These are phyloP conservation scores for Chaitophorus viminalis DNA, from an alignment of 2,888 invertebrate species.

Conservation along the genomic window DNA sequence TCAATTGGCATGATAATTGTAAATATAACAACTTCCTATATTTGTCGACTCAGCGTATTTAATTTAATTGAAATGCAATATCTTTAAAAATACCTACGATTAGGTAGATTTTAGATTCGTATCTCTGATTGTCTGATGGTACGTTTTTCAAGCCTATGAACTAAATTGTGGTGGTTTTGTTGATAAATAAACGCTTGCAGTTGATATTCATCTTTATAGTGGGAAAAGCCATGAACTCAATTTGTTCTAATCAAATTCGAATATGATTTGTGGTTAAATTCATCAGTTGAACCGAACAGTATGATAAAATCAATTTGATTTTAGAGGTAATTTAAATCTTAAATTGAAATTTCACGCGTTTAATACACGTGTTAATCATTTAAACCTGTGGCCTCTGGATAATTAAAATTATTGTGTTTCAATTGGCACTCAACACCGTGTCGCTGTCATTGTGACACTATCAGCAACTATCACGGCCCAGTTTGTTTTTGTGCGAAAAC, in stretches of 20 bases:
- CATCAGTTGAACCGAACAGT: not conserved
- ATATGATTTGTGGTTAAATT: not conserved
- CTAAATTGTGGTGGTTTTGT: too few relatives aligned
- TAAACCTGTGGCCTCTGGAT: not conserved
- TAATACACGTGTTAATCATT: not conserved
- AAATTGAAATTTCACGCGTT: conserved; percentile 6
- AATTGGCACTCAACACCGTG: not conserved
- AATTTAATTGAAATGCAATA: not conserved
- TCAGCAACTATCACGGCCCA: not conserved
- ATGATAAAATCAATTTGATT: conserved; percentile 15
- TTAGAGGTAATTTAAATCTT: not conserved
- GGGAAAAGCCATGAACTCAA: conserved; percentile 2
- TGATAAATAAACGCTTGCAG: too few relatives aligned
- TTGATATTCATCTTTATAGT: too few relatives aligned
- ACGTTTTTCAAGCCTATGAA: too few relatives aligned
- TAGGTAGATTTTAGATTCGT: not conserved
- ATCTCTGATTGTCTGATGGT: too few relatives aligned
- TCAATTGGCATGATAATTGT: not conserved
- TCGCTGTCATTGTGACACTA: conserved; percentile 28
- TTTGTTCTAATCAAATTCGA: not conserved
- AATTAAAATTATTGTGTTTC: conserved; percentile 11
- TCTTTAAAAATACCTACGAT: not conserved
- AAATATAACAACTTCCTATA: not conserved
- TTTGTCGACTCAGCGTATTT: too few relatives aligned
- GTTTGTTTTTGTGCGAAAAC: conserved; percentile 30